Evolutionary conservation across 2,888 invertebrate genomes (phyloP).

Genomic region (Tenthredo livida): DNA sequence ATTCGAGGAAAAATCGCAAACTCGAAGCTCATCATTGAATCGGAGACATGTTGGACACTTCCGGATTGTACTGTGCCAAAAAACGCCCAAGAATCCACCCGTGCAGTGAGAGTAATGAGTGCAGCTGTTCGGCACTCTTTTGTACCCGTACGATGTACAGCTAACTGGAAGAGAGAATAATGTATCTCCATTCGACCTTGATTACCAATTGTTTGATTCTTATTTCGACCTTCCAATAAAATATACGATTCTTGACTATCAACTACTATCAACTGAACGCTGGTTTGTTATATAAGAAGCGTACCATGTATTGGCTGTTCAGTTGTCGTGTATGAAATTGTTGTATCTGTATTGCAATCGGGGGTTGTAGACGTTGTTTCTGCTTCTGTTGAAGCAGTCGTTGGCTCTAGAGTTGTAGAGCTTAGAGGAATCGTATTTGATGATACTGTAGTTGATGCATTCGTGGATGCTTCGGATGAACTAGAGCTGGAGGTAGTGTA

Average conservation of each 20-base stretch:
- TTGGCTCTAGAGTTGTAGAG: background rate
- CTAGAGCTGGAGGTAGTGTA: background rate
- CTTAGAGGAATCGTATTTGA: background rate
- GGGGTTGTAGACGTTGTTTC: background rate
- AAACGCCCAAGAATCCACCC: slow-evolving; percentile 45
- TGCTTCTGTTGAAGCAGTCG: background rate
- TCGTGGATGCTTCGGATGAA: too few species aligned
- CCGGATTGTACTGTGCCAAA: slow-evolving; percentile 56
- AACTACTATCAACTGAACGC: background rate
- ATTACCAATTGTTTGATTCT: background rate
- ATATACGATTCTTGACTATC: background rate
- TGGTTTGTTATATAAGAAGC: background rate
- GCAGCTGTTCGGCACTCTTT: slow-evolving; percentile 65
- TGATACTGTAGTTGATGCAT: background rate
- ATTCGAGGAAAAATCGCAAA: slow-evolving; percentile 67
- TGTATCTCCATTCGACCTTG: background rate
- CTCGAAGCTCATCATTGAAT: slow-evolving; percentile 64
- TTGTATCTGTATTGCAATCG: background rate
- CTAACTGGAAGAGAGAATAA: slow-evolving; percentile 51
- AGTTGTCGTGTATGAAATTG: background rate
- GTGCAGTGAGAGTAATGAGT: slow-evolving; percentile 59
- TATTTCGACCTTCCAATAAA: background rate
- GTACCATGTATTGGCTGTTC: background rate
- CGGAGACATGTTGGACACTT: slow-evolving; percentile 68
- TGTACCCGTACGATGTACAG: slow-evolving; percentile 63